Evolutionary conservation across 2,888 invertebrate species (phyloP).

Genomic region (Noctua fimbriata): DNA sequence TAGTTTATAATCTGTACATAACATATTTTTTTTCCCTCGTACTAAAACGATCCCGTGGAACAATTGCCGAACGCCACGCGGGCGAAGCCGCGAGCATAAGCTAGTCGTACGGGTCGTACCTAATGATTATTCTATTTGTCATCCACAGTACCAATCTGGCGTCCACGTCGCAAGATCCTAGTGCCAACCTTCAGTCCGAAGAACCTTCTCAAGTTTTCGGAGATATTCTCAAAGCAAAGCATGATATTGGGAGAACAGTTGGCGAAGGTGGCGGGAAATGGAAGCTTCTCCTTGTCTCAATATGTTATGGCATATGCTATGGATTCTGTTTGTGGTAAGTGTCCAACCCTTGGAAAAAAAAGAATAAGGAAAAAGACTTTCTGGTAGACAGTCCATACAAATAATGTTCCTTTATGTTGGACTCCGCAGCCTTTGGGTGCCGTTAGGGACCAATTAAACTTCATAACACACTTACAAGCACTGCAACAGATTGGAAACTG

Average conservation of each 20-base stretch:
- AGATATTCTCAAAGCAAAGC: conserved; percentile 72
- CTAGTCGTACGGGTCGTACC: too few species aligned
- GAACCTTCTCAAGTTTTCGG: conserved; percentile 69
- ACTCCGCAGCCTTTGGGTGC: background rate
- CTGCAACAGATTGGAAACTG: background rate
- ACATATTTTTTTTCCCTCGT: too few species aligned
- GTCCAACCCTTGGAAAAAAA: background rate
- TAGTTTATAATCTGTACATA: too few species aligned
- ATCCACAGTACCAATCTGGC: conserved; percentile 74
- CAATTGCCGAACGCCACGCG: too few species aligned
- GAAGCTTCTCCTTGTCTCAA: conserved; percentile 71
- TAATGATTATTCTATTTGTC: too few species aligned
- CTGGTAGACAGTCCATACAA: background rate
- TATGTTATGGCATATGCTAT: conserved; percentile 73
- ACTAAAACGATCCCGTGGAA: too few species aligned
- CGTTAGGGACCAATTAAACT: background rate
- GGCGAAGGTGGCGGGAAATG: conserved; percentile 51
- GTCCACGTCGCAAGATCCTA: conserved; percentile 75
- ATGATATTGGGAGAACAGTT: conserved; percentile 67
- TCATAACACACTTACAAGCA: background rate
- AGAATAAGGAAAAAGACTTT: rapidly evolving
- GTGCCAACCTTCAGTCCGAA: conserved; percentile 73
- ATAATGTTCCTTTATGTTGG: background rate
- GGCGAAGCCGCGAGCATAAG: too few species aligned
- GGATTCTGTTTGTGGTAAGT: conserved; percentile 76